Evolutionary conservation across 2,797 vertebrate genomes (phyloP).

Genomic region (Spondyliosoma cantharus): DNA sequence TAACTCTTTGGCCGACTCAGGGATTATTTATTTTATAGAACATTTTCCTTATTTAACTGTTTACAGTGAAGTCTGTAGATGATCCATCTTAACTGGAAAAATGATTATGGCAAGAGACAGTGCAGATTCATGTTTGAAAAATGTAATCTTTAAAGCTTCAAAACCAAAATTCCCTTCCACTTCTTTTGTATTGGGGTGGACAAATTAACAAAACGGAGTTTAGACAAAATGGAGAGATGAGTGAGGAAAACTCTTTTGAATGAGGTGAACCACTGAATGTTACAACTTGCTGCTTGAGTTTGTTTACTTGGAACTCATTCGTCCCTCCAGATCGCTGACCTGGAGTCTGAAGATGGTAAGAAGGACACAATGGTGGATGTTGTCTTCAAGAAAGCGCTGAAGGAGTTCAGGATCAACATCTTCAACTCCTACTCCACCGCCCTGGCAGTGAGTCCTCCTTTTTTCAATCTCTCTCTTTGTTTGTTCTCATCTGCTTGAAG

Average conservation of each 20-base stretch:
- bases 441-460: constrained; percentile 86
- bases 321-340: constrained; percentile 89
- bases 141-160: background rate
- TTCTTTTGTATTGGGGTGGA: background rate
- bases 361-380: constrained; percentile 96
- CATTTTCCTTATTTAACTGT: too few species aligned
- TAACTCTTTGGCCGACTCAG: background rate
- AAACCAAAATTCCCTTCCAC: background rate
- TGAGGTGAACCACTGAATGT: too few species aligned
- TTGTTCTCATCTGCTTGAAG: background rate
- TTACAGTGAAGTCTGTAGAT: too few species aligned
- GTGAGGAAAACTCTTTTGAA: background rate
- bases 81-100: too few species aligned
- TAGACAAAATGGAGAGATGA: background rate
- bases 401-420: constrained; percentile 97
- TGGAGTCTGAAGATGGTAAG: constrained; percentile 94
- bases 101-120: background rate
- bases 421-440: constrained; percentile 97
- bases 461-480: fast-evolving
- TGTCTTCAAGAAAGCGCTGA: constrained; percentile 96
- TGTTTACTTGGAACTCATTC: background rate
- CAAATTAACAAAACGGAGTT: background rate
- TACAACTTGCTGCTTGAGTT: background rate
- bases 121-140: background rate
- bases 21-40: background rate